These are phyloP conservation scores for Sebastes steindachneri DNA, from an alignment of 2,797 vertebrate species.

Conservation along the genomic window DNA sequence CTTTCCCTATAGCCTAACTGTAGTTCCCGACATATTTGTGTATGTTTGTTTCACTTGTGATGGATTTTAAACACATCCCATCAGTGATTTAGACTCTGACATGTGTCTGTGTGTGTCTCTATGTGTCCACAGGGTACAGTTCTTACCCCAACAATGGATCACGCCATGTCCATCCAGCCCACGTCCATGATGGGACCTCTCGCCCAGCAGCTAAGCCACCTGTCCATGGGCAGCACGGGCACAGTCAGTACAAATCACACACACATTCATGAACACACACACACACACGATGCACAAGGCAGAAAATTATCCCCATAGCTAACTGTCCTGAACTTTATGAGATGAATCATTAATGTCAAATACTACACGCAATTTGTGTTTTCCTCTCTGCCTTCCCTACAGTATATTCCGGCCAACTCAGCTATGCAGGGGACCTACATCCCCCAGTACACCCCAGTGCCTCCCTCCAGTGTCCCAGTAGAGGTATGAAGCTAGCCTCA, in stretches of 20 bases:
- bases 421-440: slow-evolving; percentile 93
- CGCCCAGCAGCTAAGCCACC: slow-evolving; percentile 92
- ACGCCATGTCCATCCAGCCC: slow-evolving; percentile 93
- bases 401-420: slow-evolving; percentile 91
- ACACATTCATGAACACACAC: neutral
- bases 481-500: slow-evolving; percentile 83
- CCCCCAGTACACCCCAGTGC: slow-evolving; percentile 91
- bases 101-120: neutral
- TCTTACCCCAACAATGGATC: slow-evolving; percentile 92
- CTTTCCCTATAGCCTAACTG: neutral
- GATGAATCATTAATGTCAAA: neutral
- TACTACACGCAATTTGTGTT: neutral
- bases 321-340: neutral
- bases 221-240: slow-evolving; percentile 90
- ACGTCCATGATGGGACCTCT: slow-evolving; percentile 93
- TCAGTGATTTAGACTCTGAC: neutral
- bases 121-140: slow-evolving; percentile 85
- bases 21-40: neutral
- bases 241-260: slow-evolving; percentile 82
- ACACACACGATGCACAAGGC: neutral
- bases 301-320: neutral
- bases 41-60: neutral
- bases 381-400: slow-evolving; percentile 42
- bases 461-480: slow-evolving; percentile 87
- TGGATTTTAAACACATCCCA: neutral